These are phyloP conservation scores for Drosophila nigromelanica DNA, from an alignment of 1,140 invertebrate genomes.

Conservation along the genomic window DNA sequence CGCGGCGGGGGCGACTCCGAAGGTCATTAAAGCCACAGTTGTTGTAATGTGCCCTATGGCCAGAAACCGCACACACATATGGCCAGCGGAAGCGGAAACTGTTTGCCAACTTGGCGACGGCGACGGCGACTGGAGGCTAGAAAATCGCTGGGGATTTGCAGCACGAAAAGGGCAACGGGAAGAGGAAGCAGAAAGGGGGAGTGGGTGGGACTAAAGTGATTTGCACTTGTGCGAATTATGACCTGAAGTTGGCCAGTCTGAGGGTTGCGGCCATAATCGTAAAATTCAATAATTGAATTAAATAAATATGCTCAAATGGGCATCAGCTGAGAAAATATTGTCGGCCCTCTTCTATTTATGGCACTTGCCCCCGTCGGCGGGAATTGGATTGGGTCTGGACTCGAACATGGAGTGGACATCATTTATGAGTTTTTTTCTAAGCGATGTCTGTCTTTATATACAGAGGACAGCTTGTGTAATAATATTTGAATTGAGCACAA, in stretches of 20 bases:
- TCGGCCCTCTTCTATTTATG: slow-evolving; percentile 56
- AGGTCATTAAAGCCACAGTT: slow-evolving; percentile 65
- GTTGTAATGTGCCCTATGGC: neutral
- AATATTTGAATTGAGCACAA: too few species aligned
- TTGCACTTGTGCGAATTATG: slow-evolving; percentile 80
- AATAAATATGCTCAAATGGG: slow-evolving; percentile 67
- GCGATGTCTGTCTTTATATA: neutral
- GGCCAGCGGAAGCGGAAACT: slow-evolving; percentile 76
- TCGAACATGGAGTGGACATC: neutral
- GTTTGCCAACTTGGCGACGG: slow-evolving; percentile 79
- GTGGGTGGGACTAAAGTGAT: slow-evolving; percentile 49
- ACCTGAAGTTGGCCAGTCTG: slow-evolving; percentile 49
- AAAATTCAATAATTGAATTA: slow-evolving; percentile 83
- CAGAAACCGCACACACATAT: slow-evolving; percentile 54
- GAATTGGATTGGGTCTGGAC: neutral
- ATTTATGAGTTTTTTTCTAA: slow-evolving; percentile 31
- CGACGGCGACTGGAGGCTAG: slow-evolving; percentile 30
- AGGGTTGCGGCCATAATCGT: slow-evolving; percentile 59
- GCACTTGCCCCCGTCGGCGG: slow-evolving; percentile 38
- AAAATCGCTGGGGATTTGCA: slow-evolving; percentile 67
- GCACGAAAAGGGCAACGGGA: neutral
- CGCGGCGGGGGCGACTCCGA: slow-evolving; percentile 10
- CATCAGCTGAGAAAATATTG: slow-evolving; percentile 78
- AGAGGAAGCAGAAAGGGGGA: neutral
- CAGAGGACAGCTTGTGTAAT: neutral